phyloP scores from a whole-genome alignment of 2,797 vertebrate genomes.

The Acanthornis magna region DNA sequence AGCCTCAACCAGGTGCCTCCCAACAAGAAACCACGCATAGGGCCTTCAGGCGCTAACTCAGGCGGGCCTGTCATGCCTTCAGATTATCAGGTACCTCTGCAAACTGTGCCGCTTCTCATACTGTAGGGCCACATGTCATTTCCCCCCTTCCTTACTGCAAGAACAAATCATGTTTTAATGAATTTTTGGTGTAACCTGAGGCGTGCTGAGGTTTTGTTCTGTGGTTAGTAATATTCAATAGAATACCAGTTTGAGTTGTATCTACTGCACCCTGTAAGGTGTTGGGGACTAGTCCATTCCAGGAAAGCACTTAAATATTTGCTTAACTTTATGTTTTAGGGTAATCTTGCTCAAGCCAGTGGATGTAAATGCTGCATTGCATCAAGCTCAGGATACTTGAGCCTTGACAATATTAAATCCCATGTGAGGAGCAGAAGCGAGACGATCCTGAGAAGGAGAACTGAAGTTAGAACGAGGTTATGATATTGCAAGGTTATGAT shows the following conservation, averaged over 20 bases:
- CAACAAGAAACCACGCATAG: slow-evolving; percentile 93
- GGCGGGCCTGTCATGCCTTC: slow-evolving; percentile 89
- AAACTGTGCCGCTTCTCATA: not conserved
- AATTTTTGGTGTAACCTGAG: not conserved
- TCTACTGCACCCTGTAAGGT: not conserved
- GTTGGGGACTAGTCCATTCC: not conserved
- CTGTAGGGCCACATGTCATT: accelerated
- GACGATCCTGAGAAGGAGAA: not conserved
- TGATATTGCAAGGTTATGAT: too few species aligned
- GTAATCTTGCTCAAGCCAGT: not conserved
- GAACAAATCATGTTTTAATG: not conserved
- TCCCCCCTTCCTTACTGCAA: accelerated
- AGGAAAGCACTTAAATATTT: not conserved
- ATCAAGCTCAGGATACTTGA: not conserved
- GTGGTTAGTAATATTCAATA: not conserved
- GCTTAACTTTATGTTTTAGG: not conserved
- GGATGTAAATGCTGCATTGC: not conserved
- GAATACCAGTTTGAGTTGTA: not conserved
- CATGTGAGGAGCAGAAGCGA: not conserved
- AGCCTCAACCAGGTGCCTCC: slow-evolving; percentile 90
- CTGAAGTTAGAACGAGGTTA: not conserved
- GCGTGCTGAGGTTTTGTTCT: not conserved
- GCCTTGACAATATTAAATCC: not conserved
- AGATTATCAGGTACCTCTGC: slow-evolving; percentile 89
- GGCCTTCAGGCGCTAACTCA: slow-evolving; percentile 87